Percentiles rank a stretch among this genome's conserved stretches.
phyloP scores from a whole-genome alignment of 2,888 invertebrate species.

The Hipparchia sbordonii region DNA sequence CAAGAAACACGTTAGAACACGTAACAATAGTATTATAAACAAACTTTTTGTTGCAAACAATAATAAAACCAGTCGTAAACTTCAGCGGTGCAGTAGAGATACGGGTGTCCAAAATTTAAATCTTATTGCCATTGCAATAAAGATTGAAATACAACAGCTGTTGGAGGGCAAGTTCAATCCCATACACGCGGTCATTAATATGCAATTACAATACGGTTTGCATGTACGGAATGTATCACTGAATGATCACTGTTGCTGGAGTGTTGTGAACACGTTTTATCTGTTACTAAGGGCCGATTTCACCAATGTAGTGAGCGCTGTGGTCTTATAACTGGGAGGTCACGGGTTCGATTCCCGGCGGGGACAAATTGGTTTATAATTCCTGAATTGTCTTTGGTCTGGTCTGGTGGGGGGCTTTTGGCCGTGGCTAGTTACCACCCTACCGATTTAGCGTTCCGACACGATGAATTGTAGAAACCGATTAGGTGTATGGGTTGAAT shows the following conservation, averaged over 20 bases:
- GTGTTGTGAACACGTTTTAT: slow-evolving; percentile 6
- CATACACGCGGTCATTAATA: slow-evolving; percentile 25
- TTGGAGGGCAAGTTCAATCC: slow-evolving; percentile 11
- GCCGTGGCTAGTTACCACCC: too few relatives aligned
- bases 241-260: slow-evolving; percentile 16
- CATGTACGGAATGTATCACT: slow-evolving; percentile 38
- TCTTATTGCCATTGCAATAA: not conserved
- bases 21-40: slow-evolving; percentile 10
- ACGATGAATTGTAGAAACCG: too few relatives aligned
- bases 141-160: too few relatives aligned
- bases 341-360: too few relatives aligned
- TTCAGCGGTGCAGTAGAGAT: not conserved
- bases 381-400: too few relatives aligned
- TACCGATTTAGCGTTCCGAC: too few relatives aligned
- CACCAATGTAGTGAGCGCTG: too few relatives aligned
- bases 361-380: too few relatives aligned
- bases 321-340: too few relatives aligned
- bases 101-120: not conserved
- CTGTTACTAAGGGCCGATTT: not conserved
- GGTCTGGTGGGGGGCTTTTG: too few relatives aligned
- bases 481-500: too few relatives aligned
- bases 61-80: slow-evolving; percentile 12
- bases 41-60: slow-evolving; percentile 10
- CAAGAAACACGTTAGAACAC: slow-evolving; percentile 1
- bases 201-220: slow-evolving; percentile 36